Conservation (phyloP, 2,888 invertebrate genomes). For the Catocala sponsa region DNA sequence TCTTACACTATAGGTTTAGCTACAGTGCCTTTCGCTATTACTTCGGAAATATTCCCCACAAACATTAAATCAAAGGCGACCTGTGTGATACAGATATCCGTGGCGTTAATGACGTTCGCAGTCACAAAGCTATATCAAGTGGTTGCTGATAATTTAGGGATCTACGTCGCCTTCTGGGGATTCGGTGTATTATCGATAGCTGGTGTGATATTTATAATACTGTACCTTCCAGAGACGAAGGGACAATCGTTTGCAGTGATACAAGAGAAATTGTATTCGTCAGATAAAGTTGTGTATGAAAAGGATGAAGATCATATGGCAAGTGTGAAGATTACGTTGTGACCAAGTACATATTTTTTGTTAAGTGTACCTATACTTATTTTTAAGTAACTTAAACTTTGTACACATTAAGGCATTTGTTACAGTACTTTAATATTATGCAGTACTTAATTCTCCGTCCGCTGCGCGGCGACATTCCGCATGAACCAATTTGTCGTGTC, state of each 20-base stretch:
- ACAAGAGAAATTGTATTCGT: constrained; percentile 80
- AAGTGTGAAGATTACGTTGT: constrained; percentile 72
- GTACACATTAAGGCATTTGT: constrained; percentile 30
- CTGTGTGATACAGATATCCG: constrained; percentile 89
- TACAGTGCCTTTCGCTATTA: constrained; percentile 89
- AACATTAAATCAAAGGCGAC: constrained; percentile 90
- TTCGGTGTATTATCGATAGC: constrained; percentile 82
- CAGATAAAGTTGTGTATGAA: constrained; percentile 73
- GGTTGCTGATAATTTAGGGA: constrained; percentile 83
- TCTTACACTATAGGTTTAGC: constrained; percentile 89
- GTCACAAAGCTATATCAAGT: constrained; percentile 88
- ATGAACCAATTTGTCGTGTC: constrained; percentile 35
- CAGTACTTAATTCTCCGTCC: constrained; percentile 55
- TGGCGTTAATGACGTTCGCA: constrained; percentile 87
- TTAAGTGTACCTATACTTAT: constrained; percentile 2
- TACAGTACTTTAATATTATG: constrained; percentile 37
- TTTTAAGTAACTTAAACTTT: constrained; percentile 35
- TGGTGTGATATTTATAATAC: constrained; percentile 85
- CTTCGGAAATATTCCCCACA: constrained; percentile 90
- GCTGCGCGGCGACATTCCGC: constrained; percentile 46
- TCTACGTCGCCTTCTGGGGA: constrained; percentile 87
- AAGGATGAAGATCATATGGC: constrained; percentile 71
- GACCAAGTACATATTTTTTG: constrained; percentile 42
- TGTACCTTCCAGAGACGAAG: constrained; percentile 88
- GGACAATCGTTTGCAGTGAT: constrained; percentile 89